Conservation (phyloP, 2,113 vertebrate genomes). For the Ceyx cyanopectus region DNA sequence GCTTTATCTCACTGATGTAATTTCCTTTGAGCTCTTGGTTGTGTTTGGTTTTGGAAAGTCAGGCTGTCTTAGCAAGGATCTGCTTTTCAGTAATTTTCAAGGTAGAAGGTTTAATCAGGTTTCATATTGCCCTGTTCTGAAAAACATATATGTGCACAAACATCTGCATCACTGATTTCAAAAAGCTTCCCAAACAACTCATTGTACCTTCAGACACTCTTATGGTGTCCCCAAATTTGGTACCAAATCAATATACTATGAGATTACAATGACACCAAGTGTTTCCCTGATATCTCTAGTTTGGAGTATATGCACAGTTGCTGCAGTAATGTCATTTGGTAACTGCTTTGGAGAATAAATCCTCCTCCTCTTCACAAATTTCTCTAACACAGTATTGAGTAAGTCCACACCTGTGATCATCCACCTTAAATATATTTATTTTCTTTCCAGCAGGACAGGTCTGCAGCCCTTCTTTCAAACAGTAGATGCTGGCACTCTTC, state of each 20-base stretch:
- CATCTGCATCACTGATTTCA: background rate
- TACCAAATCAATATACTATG: background rate
- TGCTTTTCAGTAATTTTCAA: background rate
- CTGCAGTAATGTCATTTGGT: background rate
- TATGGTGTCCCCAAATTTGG: no score
- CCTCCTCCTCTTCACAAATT: background rate
- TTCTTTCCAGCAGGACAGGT: background rate
- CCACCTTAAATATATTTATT: background rate
- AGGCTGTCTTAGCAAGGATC: background rate
- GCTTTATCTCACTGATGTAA: background rate
- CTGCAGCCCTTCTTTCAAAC: background rate
- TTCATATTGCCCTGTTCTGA: background rate
- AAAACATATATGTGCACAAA: background rate
- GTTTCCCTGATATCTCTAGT: background rate
- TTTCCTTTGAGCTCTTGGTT: background rate
- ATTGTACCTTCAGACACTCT: background rate
- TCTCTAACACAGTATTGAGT: background rate
- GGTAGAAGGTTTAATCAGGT: background rate
- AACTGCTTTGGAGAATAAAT: background rate
- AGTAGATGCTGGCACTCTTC: background rate
- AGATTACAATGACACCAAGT: background rate
- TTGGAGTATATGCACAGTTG: background rate
- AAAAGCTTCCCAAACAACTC: background rate
- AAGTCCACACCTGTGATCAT: background rate
- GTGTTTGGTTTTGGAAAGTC: background rate